Evolutionary conservation across 2,113 vertebrate species (phyloP), one percentile per base, ranked within the genome.

Genomic region (Rafetus swinhoei): DNA sequence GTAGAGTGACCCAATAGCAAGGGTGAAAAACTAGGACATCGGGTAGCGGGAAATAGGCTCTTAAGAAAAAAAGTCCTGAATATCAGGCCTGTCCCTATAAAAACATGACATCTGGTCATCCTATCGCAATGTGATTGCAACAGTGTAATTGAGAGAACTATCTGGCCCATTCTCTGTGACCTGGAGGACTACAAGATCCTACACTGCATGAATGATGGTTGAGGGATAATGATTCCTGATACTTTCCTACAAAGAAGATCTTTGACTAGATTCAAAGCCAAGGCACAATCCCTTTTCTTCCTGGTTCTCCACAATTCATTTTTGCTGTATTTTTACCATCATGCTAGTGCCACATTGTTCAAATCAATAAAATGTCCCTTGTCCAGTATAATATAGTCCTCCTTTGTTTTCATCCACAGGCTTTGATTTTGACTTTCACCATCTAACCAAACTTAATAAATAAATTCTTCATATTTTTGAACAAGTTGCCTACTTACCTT

Each of bases 381-480:
- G 84, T 65, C 55, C 85, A 95, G 82, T 86, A 79, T 77, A 93
- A 90, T 92, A 94, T 6, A 69, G 10, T 84, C 72, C 39, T 76
- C 4, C 59, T 55, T 89, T 94, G 12, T 29, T 94, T 96, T 95
- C 35, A 93, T 82, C 83, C 80, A 76, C 59, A 45, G 91, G 81
- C 85, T 95, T 93, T 96, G 88, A 84, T 93, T 96, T 95, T 94
- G 84, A 85, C 59, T 91, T 96, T 82, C 24, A 93, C 59, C 60
- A 87, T 50, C 85, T 84, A 4, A 22, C 76, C 55, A 12, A 50
- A 83, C 32, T 87, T 94, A 88, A 88, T 95, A 93, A 96, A 97
- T 91, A 96, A 96, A 97, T 95, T 96, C 92, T 95, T 97, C 29
- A 21, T 95, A 1, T 89, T 92, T 89, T 97, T 93, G 69, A 95